A percentile compares a stretch with the other conserved stretches of the same genome.
These are phyloP conservation scores for Potamilus streckersoni DNA, from an alignment of 1,140 invertebrate genomes.

Conservation along the genomic window DNA sequence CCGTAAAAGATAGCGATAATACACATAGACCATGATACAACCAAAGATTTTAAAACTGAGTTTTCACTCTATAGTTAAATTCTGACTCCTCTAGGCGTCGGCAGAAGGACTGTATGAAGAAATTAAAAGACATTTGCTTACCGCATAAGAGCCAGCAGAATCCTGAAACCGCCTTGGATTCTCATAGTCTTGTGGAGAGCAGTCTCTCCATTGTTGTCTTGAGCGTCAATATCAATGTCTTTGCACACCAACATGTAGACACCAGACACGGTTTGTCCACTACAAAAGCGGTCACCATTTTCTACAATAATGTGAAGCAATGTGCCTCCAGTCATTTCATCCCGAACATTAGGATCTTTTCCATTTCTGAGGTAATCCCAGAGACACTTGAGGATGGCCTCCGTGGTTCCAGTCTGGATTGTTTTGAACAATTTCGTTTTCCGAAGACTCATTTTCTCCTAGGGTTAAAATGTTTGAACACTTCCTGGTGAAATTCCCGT, in stretches of 20 bases:
- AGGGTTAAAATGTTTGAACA: too few relatives aligned
- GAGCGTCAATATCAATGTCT: constrained; percentile 56
- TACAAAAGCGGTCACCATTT: constrained; percentile 45
- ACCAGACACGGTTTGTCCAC: constrained; percentile 48
- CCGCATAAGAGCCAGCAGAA: constrained; percentile 56
- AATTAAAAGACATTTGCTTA: constrained; percentile 14
- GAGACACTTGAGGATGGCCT: constrained; percentile 45
- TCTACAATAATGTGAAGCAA: constrained; percentile 53
- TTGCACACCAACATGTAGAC: constrained; percentile 58
- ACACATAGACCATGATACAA: too few relatives aligned
- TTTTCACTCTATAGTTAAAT: too few relatives aligned
- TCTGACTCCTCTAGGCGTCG: too few relatives aligned
- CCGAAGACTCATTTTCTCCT: constrained; percentile 41
- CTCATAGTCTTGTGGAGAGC: constrained; percentile 52
- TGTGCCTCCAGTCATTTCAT: constrained; percentile 48
- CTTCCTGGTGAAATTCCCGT: too few relatives aligned
- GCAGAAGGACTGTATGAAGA: too few relatives aligned
- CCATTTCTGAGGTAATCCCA: constrained; percentile 52
- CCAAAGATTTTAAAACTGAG: too few relatives aligned
- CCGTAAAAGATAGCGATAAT: too few relatives aligned
- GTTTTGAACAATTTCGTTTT: constrained; percentile 53
- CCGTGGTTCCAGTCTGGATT: constrained; percentile 40
- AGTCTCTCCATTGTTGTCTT: constrained; percentile 50
- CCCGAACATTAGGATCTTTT: constrained; percentile 51
- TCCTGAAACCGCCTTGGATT: constrained; percentile 53